Percentiles rank a stretch among this genome's conserved stretches.
Evolutionary conservation across 1,140 invertebrate species (phyloP).

Genomic region (Calephelis virginiensis): DNA sequence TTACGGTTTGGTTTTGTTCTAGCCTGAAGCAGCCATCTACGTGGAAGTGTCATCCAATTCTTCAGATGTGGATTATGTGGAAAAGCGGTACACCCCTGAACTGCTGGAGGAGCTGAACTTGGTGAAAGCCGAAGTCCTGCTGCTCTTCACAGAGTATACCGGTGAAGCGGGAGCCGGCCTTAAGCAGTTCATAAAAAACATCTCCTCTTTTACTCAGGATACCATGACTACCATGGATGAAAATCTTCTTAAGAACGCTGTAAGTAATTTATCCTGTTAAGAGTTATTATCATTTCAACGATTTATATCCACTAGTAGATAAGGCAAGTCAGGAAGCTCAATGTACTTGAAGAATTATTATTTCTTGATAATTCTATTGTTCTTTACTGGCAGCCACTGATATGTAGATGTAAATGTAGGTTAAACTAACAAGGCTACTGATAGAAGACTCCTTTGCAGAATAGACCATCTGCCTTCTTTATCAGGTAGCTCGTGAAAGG

Average conservation of each 20-base stretch:
- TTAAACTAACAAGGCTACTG: no score
- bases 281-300: no score
- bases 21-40: constrained; percentile 35
- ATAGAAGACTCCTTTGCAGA: no score
- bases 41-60: constrained; percentile 26
- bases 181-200: constrained; percentile 45
- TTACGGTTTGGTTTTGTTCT: constrained; percentile 9
- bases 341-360: no score
- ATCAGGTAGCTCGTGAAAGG: no score
- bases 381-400: no score
- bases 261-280: constrained; percentile 29
- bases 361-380: no score
- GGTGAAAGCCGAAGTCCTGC: constrained; percentile 41
- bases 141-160: constrained; percentile 56
- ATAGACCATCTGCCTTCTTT: no score
- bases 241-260: constrained; percentile 32
- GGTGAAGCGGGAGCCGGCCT: constrained; percentile 42
- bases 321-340: no score
- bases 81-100: constrained; percentile 50
- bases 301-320: no score
- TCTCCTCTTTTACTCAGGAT: constrained; percentile 37
- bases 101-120: constrained; percentile 39
- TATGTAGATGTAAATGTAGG: no score
- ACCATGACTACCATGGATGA: constrained; percentile 29
- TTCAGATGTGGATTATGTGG: constrained; percentile 34